phyloP scores from a whole-genome alignment of 2,888 invertebrate genomes.

The Adelognathus sp. region DNA sequence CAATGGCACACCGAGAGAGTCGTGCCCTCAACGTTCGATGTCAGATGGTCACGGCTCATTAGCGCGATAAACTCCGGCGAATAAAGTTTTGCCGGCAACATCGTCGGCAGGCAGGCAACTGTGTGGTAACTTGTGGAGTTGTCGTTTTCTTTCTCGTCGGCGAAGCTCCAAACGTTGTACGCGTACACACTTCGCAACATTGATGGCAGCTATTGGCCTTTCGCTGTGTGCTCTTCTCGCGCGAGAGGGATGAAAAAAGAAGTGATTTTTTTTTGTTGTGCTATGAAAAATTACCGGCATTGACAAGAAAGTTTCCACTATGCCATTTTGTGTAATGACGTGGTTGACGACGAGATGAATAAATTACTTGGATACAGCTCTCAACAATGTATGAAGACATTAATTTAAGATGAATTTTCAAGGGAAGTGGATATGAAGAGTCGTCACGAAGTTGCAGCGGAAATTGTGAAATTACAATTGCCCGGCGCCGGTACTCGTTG shows the following conservation, averaged over 20 bases:
- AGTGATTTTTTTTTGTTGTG: background rate
- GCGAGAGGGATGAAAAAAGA: background rate
- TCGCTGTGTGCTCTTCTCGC: slow-evolving; percentile 42
- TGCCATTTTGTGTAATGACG: background rate
- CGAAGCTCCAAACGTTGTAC: slow-evolving; percentile 23
- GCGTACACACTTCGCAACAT: slow-evolving; percentile 55
- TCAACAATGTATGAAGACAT: slow-evolving; percentile 1
- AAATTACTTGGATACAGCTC: slow-evolving; percentile 19
- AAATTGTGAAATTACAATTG: slow-evolving; percentile 51
- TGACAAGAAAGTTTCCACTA: background rate
- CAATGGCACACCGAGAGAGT: slow-evolving; percentile 23
- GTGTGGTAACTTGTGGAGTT: slow-evolving; percentile 15
- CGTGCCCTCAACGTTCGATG: slow-evolving; percentile 61
- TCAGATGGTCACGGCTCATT: slow-evolving; percentile 76
- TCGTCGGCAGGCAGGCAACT: background rate
- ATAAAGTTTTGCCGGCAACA: slow-evolving; percentile 41
- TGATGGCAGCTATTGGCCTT: slow-evolving; percentile 66
- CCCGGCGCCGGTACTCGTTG: slow-evolving; percentile 41
- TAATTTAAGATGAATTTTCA: background rate
- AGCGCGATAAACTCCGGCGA: slow-evolving; percentile 69
- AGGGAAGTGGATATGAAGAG: background rate
- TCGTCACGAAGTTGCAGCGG: background rate
- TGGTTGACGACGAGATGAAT: background rate
- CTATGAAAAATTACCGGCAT: slow-evolving; percentile 15
- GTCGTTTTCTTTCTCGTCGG: slow-evolving; percentile 22